Conservation (phyloP, 2,888 invertebrate species). For the Lithophane semibrunnea region DNA sequence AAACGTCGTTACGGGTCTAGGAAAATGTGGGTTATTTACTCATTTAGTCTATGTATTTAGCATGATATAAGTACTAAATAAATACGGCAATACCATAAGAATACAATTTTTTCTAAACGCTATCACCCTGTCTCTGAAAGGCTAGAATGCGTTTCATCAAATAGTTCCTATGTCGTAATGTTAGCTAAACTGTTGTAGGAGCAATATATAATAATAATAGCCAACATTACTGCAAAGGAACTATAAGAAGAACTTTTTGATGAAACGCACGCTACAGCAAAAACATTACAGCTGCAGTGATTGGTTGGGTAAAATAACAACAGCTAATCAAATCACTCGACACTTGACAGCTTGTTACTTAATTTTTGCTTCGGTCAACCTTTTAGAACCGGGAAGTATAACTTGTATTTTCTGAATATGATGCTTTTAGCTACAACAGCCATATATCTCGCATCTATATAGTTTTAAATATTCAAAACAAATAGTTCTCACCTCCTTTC, state of each 20-base stretch:
- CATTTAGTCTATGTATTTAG: slow-evolving; percentile 7
- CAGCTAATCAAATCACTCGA: not conserved
- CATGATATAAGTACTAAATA: slow-evolving; percentile 5
- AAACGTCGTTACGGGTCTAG: slow-evolving; percentile 10
- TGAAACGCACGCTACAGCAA: too few species aligned
- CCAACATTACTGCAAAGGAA: too few species aligned
- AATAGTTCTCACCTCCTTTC: slow-evolving; percentile 83
- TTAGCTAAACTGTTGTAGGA: too few species aligned
- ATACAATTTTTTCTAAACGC: not conserved
- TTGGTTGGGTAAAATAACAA: not conserved
- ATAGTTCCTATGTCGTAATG: too few species aligned
- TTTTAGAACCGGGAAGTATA: not conserved
- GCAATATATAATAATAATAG: too few species aligned
- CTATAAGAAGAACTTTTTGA: too few species aligned
- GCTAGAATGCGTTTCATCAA: not conserved
- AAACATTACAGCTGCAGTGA: not conserved
- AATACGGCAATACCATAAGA: slow-evolving; percentile 11
- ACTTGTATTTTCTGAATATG: not conserved
- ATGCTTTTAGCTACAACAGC: slow-evolving; percentile 14
- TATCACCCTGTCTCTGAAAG: not conserved
- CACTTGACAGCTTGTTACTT: not conserved
- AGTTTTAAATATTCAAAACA: slow-evolving; percentile 16
- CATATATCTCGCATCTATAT: not conserved
- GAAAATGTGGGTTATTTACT: slow-evolving; percentile 72
- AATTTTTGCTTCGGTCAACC: not conserved